Evolutionary conservation across 2,888 invertebrate species (phyloP).

Genomic region (Platypus cylindrus): DNA sequence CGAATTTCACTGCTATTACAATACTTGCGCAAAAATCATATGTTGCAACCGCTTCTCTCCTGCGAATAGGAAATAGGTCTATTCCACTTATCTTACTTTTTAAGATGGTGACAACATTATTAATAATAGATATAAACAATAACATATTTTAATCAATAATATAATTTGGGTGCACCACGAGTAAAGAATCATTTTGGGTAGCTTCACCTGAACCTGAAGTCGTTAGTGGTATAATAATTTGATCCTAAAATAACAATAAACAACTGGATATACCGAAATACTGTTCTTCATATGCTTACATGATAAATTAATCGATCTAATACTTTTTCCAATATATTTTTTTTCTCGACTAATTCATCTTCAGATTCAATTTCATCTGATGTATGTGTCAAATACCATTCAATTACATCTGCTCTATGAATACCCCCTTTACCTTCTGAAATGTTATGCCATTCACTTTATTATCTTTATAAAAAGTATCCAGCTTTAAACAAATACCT

Average conservation of each 20-base stretch:
- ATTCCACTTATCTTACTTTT: no score
- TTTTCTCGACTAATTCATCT: constrained; percentile 77
- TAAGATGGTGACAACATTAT: no score
- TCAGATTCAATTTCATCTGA: constrained; percentile 82
- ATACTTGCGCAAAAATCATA: no score
- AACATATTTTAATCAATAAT: constrained; percentile 67
- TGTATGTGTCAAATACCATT: constrained; percentile 87
- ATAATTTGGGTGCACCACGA: constrained; percentile 96
- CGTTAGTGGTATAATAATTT: constrained; percentile 66
- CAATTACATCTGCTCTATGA: constrained; percentile 69
- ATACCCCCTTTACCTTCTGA: constrained; percentile 46
- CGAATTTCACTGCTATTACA: no score
- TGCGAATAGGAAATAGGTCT: no score
- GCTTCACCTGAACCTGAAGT: constrained; percentile 43
- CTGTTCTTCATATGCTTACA: constrained; percentile 38
- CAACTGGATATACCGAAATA: constrained; percentile 1
- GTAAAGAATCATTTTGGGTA: constrained; percentile 66
- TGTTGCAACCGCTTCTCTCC: no score
- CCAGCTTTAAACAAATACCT: constrained; percentile 33
- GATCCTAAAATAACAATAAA: constrained; percentile 48
- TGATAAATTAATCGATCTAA: constrained; percentile 81
- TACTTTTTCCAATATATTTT: constrained; percentile 84
- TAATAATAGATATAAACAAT: no score
- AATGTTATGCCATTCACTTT: constrained; percentile 7
- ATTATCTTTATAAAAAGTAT: no score